A percentile compares a stretch with the other conserved stretches of the same genome.
These are phyloP conservation scores for Griposia aprilina DNA, from an alignment of 2,888 invertebrate genomes.

Conservation along the genomic window DNA sequence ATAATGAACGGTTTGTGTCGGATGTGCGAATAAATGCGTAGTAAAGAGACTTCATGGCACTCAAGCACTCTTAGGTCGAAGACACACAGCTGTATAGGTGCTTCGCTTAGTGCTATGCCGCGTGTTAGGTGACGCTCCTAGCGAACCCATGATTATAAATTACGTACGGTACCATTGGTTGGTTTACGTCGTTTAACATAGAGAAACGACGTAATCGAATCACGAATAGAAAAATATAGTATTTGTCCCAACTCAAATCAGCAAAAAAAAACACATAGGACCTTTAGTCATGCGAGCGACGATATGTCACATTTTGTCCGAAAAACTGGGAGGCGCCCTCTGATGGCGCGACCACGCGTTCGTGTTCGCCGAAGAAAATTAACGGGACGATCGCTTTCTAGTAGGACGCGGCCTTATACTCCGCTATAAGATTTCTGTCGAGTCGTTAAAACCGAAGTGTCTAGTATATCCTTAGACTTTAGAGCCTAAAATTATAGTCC, in stretches of 20 bases:
- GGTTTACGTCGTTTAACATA: no score
- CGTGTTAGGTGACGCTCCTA: no score
- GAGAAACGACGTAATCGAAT: no score
- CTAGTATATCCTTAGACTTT: slow-evolving; percentile 17
- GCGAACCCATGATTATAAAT: no score
- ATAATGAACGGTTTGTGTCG: slow-evolving; percentile 18
- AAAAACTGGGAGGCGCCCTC: no score
- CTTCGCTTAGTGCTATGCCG: no score
- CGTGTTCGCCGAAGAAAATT: neutral
- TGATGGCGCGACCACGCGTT: neutral
- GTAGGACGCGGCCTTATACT: neutral
- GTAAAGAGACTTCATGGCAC: slow-evolving; percentile 10
- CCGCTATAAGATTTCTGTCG: slow-evolving; percentile 11
- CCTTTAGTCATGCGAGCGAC: no score
- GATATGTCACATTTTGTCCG: no score
- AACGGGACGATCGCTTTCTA: neutral
- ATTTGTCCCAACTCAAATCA: no score
- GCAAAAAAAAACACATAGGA: no score
- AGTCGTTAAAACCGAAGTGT: slow-evolving; percentile 22
- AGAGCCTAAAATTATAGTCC: slow-evolving; percentile 15
- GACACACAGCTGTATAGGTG: neutral
- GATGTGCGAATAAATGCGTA: slow-evolving; percentile 27
- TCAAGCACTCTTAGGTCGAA: neutral
- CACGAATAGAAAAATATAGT: no score
- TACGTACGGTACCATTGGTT: no score